Evolutionary conservation across 2,888 invertebrate species (phyloP), one percentile per base, ranked within the genome.

Genomic region (Oscheius sp.): DNA sequence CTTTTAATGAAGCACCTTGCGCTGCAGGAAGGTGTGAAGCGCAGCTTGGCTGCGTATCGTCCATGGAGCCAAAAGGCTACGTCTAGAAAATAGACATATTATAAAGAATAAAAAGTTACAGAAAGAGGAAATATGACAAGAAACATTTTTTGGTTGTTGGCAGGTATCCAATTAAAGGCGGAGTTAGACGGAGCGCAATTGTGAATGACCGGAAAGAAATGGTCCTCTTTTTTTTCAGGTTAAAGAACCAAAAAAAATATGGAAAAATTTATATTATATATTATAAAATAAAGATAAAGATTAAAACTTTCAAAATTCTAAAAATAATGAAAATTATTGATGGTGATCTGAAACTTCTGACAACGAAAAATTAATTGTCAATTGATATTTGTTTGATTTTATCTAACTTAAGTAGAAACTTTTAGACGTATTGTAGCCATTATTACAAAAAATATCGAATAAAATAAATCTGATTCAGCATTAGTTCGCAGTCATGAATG

Each of bases 41-140:
- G 59, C 59, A 59, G 59, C 59, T 59, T 12, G 44, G 59, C 59
- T 59, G 59, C 59, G 24, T 3, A 30, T 17, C 24, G 30, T 59
- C 41, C 59, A 59, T 59, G 41, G 22, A 33, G n/a, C n/a, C n/a
- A n/a, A 30, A 12, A 30, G 12, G n/a, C 54, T 47, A 20, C 14
- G 17, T 17, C 12, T 44, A 44, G 59, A 41, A 59, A 57, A 26
- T 36, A 38, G 8, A 57, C 12, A 38, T 36, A 14, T 26, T n/a
- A 22, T 41, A 57, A 38, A 22, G 24, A 17, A 33, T 44, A 59
- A 22, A 26, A 59, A 44, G 38, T 33, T 33, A 56, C n/a, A 51
- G 33, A 14, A 54, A 2, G 12, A 57, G 30, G 0, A 41, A 26
- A 26, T 26, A 3, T 17, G 14, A n/a, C 14, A 54, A 32, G 12